Conservation (phyloP, 2,888 invertebrate species). For the Pinctada fucata region DNA sequence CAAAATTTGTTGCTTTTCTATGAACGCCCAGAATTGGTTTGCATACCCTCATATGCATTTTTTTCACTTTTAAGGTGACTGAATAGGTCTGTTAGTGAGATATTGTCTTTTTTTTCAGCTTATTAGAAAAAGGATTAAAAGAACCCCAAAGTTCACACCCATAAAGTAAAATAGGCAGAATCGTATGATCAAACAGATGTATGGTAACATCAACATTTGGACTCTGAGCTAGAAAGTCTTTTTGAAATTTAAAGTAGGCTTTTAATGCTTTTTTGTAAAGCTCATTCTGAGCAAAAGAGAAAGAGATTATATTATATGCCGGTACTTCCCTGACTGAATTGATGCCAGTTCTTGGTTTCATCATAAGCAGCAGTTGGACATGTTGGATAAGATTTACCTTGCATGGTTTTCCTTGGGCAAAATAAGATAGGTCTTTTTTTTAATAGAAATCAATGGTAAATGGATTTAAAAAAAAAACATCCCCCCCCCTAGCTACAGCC, state of each 20-base stretch:
- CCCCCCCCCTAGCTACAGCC: no score
- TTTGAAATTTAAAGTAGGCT: neutral
- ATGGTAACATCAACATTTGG: neutral
- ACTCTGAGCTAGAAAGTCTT: neutral
- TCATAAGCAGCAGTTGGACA: no score
- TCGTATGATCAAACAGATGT: neutral
- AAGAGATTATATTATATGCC: no score
- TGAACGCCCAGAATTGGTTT: neutral
- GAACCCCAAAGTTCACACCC: constrained; percentile 9
- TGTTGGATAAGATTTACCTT: no score
- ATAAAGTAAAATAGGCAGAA: constrained; percentile 4
- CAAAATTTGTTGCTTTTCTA: neutral
- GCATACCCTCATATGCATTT: neutral
- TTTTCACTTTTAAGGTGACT: neutral
- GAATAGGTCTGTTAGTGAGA: neutral
- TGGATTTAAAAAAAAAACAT: no score
- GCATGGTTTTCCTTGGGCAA: no score
- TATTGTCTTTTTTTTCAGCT: neutral
- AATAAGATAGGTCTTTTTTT: no score
- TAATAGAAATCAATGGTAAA: no score
- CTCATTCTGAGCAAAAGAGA: neutral
- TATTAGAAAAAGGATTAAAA: neutral
- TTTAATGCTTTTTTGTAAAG: constrained; percentile 3
- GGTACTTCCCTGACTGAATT: no score
- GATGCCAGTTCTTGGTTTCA: no score